phyloP scores from a whole-genome alignment of 2,113 vertebrate species.

The Cepphus grylle region DNA sequence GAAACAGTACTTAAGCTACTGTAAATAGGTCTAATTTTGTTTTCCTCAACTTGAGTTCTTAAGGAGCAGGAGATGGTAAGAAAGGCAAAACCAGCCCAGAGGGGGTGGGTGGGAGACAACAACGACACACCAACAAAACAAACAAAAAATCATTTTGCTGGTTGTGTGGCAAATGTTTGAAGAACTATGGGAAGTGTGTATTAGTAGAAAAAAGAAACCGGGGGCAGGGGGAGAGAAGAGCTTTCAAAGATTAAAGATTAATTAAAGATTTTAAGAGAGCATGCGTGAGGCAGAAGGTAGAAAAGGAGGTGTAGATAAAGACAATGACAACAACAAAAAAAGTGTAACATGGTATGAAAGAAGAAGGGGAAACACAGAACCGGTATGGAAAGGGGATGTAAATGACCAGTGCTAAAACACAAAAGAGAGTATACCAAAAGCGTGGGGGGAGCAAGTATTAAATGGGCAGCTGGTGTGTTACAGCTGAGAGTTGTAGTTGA shows the following conservation, averaged over 20 bases:
- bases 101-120: background rate
- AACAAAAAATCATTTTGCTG: background rate
- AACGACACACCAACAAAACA: background rate
- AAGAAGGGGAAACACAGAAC: background rate
- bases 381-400: background rate
- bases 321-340: background rate
- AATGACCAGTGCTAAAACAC: background rate
- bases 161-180: background rate
- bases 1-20: background rate
- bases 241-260: background rate
- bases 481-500: background rate
- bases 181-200: background rate
- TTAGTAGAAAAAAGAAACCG: background rate
- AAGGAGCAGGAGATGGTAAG: background rate
- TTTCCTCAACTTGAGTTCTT: background rate
- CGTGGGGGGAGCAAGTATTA: accelerated
- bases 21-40: background rate
- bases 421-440: background rate
- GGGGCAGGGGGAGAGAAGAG: background rate
- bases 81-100: background rate
- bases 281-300: background rate
- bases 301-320: background rate
- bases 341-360: background rate
- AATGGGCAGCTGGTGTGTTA: background rate
- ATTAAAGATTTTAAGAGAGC: background rate